Evolutionary conservation across 2,888 invertebrate species (phyloP).

Genomic region (Automeris io): DNA sequence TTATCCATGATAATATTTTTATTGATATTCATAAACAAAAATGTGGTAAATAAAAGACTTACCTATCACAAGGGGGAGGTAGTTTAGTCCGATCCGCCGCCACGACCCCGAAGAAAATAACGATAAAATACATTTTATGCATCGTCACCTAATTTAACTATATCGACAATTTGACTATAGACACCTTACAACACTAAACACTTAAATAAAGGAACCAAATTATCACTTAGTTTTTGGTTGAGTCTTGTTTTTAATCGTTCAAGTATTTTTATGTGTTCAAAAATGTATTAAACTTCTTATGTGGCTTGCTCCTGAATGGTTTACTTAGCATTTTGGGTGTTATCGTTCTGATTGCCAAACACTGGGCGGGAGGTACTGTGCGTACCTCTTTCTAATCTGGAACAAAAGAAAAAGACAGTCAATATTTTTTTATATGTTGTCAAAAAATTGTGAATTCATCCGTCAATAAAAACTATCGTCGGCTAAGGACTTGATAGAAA

Average conservation of each 20-base stretch:
- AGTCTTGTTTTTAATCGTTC: conserved; percentile 17
- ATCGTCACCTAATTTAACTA: conserved; percentile 28
- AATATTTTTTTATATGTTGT: background rate
- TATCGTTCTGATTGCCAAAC: conserved; percentile 28
- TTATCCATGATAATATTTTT: too few relatives aligned
- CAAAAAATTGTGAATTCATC: too few relatives aligned
- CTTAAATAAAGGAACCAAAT: conserved; percentile 41
- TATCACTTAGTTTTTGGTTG: conserved; percentile 27
- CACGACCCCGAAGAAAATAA: conserved; percentile 38
- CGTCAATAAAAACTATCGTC: background rate
- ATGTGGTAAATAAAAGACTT: too few relatives aligned
- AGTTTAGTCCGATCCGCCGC: conserved; percentile 54
- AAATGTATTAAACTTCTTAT: conserved; percentile 53
- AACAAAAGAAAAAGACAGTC: conserved; percentile 36
- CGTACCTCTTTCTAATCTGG: conserved; percentile 42
- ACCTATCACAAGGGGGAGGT: conserved; percentile 77
- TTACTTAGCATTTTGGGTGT: conserved; percentile 51
- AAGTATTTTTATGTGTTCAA: conserved; percentile 54
- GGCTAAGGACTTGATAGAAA: too few relatives aligned
- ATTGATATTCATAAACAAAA: too few relatives aligned
- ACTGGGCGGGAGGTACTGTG: conserved; percentile 25
- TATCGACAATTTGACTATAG: conserved; percentile 10
- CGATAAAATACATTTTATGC: conserved; percentile 39
- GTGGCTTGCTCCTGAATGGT: conserved; percentile 53
- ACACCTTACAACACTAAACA: conserved; percentile 36